Conservation (phyloP, 2,888 invertebrate genomes). For the Incurvaria masculella region DNA sequence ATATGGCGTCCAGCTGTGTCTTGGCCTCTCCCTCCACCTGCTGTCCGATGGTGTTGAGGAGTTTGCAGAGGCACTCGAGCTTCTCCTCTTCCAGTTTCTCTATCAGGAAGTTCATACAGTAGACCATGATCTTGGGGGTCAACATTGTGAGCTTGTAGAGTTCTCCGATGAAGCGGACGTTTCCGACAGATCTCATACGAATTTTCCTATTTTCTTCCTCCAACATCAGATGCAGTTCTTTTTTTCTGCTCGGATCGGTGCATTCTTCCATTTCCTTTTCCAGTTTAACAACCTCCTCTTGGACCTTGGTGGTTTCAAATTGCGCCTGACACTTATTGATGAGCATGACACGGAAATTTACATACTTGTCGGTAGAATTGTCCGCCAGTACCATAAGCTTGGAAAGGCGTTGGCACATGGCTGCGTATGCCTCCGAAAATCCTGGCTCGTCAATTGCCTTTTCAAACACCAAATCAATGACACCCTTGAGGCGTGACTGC, state of each 20-base stretch:
- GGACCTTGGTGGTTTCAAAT: constrained; percentile 80
- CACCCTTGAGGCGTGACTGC: constrained; percentile 72
- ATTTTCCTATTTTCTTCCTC: constrained; percentile 76
- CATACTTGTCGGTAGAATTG: constrained; percentile 36
- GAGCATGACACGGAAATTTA: constrained; percentile 74
- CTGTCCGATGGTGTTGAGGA: constrained; percentile 88
- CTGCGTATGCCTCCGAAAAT: constrained; percentile 89
- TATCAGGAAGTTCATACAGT: constrained; percentile 76
- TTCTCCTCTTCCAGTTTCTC: constrained; percentile 82
- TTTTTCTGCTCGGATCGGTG: constrained; percentile 61
- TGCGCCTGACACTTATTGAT: constrained; percentile 85
- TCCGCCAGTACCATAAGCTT: constrained; percentile 54
- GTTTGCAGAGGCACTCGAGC: constrained; percentile 88
- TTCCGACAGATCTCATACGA: constrained; percentile 84
- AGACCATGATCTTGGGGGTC: constrained; percentile 81
- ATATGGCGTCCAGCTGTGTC: constrained; percentile 53
- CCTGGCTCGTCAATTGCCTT: constrained; percentile 95
- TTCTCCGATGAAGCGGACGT: constrained; percentile 84
- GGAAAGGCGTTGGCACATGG: constrained; percentile 73
- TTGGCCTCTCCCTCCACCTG: constrained; percentile 59
- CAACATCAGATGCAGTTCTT: constrained; percentile 64
- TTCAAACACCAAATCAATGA: constrained; percentile 89
- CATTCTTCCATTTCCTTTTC: constrained; percentile 52
- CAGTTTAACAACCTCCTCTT: constrained; percentile 53
- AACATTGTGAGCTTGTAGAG: constrained; percentile 90